phyloP scores from a whole-genome alignment of 2,888 invertebrate species.

The Pyrrhosoma nymphula region DNA sequence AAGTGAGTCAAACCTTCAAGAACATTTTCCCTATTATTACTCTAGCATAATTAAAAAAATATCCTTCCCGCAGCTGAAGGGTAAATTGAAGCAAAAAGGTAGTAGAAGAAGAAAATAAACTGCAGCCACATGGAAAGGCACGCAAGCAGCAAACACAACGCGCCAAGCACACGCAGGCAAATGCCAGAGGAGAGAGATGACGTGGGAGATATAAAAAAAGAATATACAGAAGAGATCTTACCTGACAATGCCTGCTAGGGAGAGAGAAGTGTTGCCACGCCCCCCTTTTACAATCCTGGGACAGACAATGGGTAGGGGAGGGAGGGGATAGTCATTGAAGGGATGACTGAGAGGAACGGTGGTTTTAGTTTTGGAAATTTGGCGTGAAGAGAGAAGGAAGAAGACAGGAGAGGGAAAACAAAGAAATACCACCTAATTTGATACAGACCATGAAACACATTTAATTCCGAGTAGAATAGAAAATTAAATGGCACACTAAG shows the following conservation, averaged over 20 bases:
- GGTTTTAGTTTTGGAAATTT: too few species aligned
- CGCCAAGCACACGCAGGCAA: not conserved
- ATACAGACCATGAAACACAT: slow-evolving; percentile 44
- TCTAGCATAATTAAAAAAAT: too few species aligned
- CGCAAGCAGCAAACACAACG: not conserved
- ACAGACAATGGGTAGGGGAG: slow-evolving; percentile 66
- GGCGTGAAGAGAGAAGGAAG: not conserved
- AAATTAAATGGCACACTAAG: slow-evolving; percentile 41
- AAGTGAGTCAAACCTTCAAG: not conserved
- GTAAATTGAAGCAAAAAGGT: too few species aligned
- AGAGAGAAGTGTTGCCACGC: slow-evolving; percentile 41
- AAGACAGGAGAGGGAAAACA: not conserved
- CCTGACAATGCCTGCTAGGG: slow-evolving; percentile 37
- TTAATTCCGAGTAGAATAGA: slow-evolving; percentile 37
- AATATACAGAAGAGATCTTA: not conserved
- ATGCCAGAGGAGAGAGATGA: not conserved
- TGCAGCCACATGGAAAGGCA: not conserved
- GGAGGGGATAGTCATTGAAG: slow-evolving; percentile 66
- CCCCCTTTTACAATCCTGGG: slow-evolving; percentile 40
- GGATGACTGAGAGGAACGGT: slow-evolving; percentile 23
- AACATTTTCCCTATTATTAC: not conserved
- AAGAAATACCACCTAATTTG: slow-evolving; percentile 47
- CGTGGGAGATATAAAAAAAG: not conserved
- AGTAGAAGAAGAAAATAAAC: not conserved
- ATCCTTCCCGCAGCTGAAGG: too few species aligned